These are phyloP conservation scores for Cryptus viduatorius DNA, from an alignment of 2,888 invertebrate genomes.

Conservation along the genomic window DNA sequence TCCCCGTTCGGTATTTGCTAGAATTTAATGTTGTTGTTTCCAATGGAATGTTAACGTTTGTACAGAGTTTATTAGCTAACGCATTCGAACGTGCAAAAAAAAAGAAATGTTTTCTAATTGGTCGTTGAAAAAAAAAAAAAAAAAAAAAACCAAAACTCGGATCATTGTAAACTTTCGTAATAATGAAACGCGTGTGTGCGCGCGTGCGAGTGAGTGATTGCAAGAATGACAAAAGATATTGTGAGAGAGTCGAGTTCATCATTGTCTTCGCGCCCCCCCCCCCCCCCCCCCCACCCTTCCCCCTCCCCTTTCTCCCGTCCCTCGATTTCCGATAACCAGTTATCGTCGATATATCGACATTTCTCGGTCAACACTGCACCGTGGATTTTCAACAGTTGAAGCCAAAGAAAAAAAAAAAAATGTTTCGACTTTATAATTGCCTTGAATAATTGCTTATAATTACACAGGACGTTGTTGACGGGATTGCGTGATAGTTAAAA, in stretches of 20 bases:
- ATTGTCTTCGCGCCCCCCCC: conserved; percentile 6
- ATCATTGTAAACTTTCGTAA: conserved; percentile 62
- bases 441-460: conserved; percentile 22
- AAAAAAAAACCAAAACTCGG: conserved; percentile 58
- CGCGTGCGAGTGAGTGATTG: conserved; percentile 35
- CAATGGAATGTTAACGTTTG: conserved; percentile 81
- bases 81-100: conserved; percentile 67
- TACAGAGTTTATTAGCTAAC: conserved; percentile 81
- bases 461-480: conserved; percentile 15
- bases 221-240: conserved; percentile 39
- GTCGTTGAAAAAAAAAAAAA: conserved; percentile 63
- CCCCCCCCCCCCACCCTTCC: too few species aligned
- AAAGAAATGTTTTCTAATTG: conserved; percentile 71
- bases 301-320: too few species aligned
- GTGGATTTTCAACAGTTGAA: conserved; percentile 7
- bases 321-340: not conserved
- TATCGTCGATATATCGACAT: conserved; percentile 10
- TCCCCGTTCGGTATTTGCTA: conserved; percentile 68
- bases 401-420: not conserved
- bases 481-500: conserved; percentile 57
- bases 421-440: conserved; percentile 4
- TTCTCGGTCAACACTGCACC: conserved; percentile 9
- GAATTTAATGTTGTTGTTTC: conserved; percentile 77
- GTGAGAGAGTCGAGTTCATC: not conserved
- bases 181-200: conserved; percentile 9